Conservation (phyloP, 1,140 invertebrate genomes). For the Pachyrhynchus sulphureomaculatus region DNA sequence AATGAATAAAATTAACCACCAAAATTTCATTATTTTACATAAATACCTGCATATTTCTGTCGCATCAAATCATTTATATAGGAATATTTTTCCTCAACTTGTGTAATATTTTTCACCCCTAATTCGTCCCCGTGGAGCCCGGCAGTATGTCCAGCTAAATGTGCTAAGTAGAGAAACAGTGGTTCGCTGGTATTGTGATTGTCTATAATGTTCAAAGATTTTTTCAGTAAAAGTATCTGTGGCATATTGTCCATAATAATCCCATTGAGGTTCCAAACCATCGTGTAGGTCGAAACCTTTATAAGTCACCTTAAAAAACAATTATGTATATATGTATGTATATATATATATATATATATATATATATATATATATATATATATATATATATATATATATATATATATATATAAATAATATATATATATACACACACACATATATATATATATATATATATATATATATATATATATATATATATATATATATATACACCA, state of each 20-base stretch:
- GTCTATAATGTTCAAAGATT: conserved; percentile 69
- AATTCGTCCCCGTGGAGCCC: conserved; percentile 67
- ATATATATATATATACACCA: too few relatives aligned
- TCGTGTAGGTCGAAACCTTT: conserved; percentile 43
- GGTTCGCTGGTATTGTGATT: conserved; percentile 61
- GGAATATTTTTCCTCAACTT: conserved; percentile 70
- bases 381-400: too few relatives aligned
- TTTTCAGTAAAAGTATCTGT: conserved; percentile 76
- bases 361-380: not conserved
- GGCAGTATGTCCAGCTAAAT: conserved; percentile 79
- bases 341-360: not conserved
- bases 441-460: too few relatives aligned
- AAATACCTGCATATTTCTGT: conserved; percentile 73
- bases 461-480: too few relatives aligned
- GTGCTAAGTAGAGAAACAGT: conserved; percentile 77
- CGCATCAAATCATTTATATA: conserved; percentile 74
- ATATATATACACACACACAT: too few relatives aligned
- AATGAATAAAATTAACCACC: too few relatives aligned
- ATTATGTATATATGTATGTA: not conserved
- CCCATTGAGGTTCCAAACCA: conserved; percentile 51
- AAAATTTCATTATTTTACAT: too few relatives aligned
- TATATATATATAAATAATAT: too few relatives aligned
- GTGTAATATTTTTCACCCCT: conserved; percentile 69
- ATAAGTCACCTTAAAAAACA: conserved; percentile 7
- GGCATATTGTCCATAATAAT: conserved; percentile 65